phyloP scores from a whole-genome alignment of 2,888 invertebrate genomes.

The Himalopsyche tibetana region DNA sequence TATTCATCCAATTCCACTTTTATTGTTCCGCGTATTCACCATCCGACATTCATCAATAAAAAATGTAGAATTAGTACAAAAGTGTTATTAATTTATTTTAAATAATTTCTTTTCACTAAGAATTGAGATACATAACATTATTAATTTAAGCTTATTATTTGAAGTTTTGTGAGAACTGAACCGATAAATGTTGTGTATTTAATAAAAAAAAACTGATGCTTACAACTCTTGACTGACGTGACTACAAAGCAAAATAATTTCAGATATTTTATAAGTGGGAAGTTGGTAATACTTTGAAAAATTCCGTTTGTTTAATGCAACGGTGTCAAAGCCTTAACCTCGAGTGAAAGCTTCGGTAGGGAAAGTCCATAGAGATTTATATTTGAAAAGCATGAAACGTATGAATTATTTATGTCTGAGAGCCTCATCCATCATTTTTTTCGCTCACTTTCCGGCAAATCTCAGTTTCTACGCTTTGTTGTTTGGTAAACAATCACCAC shows the following conservation, averaged over 20 bases:
- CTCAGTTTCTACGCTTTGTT: constrained; percentile 62
- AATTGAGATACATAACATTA: too few species aligned
- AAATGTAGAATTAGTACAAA: too few species aligned
- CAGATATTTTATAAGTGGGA: constrained; percentile 44
- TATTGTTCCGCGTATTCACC: too few species aligned
- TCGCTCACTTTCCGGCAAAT: constrained; percentile 56
- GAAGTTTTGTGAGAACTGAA: too few species aligned
- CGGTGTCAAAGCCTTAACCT: constrained; percentile 38
- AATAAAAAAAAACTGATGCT: not conserved
- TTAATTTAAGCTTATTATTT: too few species aligned
- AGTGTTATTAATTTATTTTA: too few species aligned
- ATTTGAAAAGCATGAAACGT: constrained; percentile 57
- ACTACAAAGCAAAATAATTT: not conserved
- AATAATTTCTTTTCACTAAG: too few species aligned
- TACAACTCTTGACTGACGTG: not conserved
- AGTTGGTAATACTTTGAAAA: constrained; percentile 41
- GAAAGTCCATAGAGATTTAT: constrained; percentile 49
- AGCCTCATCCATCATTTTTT: constrained; percentile 63
- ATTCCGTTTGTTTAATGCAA: constrained; percentile 44
- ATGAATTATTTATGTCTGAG: constrained; percentile 62
- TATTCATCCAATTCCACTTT: too few species aligned
- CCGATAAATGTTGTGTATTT: too few species aligned
- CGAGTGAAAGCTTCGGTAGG: constrained; percentile 41
- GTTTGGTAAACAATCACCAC: constrained; percentile 58
- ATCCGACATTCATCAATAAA: too few species aligned